phyloP scores from a whole-genome alignment of 2,113 vertebrate genomes.

The Eira barbara region DNA sequence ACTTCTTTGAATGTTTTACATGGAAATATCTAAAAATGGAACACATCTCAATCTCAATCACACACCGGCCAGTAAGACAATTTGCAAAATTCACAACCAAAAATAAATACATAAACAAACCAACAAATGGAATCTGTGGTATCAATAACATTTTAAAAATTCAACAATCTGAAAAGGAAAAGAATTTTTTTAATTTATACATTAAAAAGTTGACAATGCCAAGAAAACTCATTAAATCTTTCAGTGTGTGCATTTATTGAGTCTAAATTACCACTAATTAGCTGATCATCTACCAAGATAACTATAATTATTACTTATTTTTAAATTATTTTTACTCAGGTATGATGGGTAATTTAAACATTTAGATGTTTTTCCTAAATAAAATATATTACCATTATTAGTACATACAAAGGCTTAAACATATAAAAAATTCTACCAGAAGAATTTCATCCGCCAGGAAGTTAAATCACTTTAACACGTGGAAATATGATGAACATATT shows the following conservation, averaged over 20 bases:
- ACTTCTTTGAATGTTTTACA: slow-evolving; percentile 62
- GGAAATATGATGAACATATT: slow-evolving; percentile 14
- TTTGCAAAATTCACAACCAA: slow-evolving; percentile 56
- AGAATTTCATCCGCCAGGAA: slow-evolving; percentile 43
- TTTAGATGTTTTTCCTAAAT: slow-evolving; percentile 56
- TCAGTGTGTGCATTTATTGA: slow-evolving; percentile 53
- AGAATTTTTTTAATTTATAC: slow-evolving; percentile 15
- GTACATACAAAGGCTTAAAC: slow-evolving; percentile 44
- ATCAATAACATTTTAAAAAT: slow-evolving; percentile 31
- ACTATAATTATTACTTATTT: slow-evolving; percentile 63
- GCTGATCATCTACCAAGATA: slow-evolving; percentile 62
- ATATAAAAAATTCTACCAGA: slow-evolving; percentile 46
- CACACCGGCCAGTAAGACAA: slow-evolving; percentile 20
- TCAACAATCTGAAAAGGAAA: slow-evolving; percentile 27
- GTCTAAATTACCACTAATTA: slow-evolving; percentile 72
- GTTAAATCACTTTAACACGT: slow-evolving; percentile 23
- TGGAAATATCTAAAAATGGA: slow-evolving; percentile 67
- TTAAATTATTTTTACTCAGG: slow-evolving; percentile 59
- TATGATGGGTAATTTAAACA: slow-evolving; percentile 62
- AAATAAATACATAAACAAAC: slow-evolving; percentile 59
- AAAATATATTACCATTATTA: slow-evolving; percentile 64
- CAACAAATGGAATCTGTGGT: slow-evolving; percentile 53
- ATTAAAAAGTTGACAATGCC: slow-evolving; percentile 44
- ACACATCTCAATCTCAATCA: slow-evolving; percentile 51
- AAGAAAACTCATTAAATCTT: slow-evolving; percentile 55